These are phyloP conservation scores for Anguilla obscura DNA, from an alignment of 2,797 vertebrate species.

Conservation along the genomic window DNA sequence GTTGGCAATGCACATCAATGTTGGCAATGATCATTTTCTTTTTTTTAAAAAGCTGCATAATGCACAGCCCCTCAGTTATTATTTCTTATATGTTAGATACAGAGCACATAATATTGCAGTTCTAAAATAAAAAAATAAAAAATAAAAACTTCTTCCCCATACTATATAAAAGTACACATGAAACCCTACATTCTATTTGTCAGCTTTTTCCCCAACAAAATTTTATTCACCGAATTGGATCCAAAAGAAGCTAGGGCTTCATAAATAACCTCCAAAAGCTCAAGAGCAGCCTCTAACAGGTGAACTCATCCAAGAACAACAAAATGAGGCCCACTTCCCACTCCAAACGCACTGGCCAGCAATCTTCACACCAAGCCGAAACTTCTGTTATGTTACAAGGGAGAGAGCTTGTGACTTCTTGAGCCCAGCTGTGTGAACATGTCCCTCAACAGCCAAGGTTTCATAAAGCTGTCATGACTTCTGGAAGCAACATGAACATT, in stretches of 20 bases:
- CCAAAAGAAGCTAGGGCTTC: not conserved
- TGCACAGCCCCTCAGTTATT: too few relatives aligned
- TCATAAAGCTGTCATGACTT: constrained; percentile 19
- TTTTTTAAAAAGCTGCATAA: too few relatives aligned
- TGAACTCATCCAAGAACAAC: not conserved
- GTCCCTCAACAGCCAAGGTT: constrained; percentile 9
- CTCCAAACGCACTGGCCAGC: not conserved
- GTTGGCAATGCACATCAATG: too few relatives aligned
- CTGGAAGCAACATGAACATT: constrained; percentile 7
- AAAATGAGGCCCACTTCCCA: not conserved
- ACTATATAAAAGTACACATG: too few relatives aligned
- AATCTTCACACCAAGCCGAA: not conserved
- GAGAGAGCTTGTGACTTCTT: constrained; percentile 16
- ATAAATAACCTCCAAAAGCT: not conserved
- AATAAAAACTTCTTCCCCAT: too few relatives aligned
- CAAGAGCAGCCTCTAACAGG: not conserved
- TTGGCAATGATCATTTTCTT: too few relatives aligned
- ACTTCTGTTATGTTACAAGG: not conserved
- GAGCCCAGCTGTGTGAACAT: constrained; percentile 8
- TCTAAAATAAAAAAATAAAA: too few relatives aligned
- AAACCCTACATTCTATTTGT: too few relatives aligned
- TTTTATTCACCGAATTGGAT: too few relatives aligned
- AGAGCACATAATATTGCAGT: too few relatives aligned
- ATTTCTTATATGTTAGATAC: too few relatives aligned
- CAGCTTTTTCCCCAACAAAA: too few relatives aligned